phyloP scores from a whole-genome alignment of 1,140 invertebrate genomes.

The Phthorimaea operculella region DNA sequence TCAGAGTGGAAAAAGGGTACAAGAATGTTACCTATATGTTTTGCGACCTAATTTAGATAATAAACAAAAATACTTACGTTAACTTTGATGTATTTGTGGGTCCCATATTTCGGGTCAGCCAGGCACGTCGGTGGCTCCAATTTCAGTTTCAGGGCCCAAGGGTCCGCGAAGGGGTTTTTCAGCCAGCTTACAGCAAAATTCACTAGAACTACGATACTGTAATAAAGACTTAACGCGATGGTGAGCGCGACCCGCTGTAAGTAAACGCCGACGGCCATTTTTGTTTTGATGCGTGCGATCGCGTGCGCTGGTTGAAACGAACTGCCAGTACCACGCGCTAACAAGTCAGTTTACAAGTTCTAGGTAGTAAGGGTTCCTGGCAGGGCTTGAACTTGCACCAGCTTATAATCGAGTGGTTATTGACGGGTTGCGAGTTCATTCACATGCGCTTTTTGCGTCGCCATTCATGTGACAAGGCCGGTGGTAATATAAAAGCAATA shows the following conservation, averaged over 20 bases:
- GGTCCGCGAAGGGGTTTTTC: conserved; percentile 41
- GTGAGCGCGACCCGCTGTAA: conserved; percentile 24
- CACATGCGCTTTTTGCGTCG: too few relatives aligned
- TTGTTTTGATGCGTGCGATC: conserved; percentile 14
- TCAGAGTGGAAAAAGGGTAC: too few relatives aligned
- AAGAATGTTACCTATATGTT: too few relatives aligned
- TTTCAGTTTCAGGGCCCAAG: conserved; percentile 31
- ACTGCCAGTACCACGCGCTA: too few relatives aligned
- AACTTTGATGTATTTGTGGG: conserved; percentile 57
- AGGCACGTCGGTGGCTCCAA: conserved; percentile 38
- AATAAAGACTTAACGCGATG: conserved; percentile 32
- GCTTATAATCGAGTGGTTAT: too few relatives aligned
- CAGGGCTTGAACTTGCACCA: too few relatives aligned
- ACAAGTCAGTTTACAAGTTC: too few relatives aligned
- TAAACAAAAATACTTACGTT: conserved; percentile 48
- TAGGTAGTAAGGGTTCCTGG: too few relatives aligned
- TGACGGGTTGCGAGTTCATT: too few relatives aligned
- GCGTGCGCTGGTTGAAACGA: neutral
- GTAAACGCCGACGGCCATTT: conserved; percentile 23
- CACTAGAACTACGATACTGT: conserved; percentile 14
- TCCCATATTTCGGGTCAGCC: conserved; percentile 54
- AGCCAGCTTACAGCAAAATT: conserved; percentile 26
- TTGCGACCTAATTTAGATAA: too few relatives aligned
- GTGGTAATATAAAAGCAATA: too few relatives aligned
- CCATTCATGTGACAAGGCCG: too few relatives aligned